Conservation (phyloP, 2,888 invertebrate genomes). For the Camptogramma bilineatum region DNA sequence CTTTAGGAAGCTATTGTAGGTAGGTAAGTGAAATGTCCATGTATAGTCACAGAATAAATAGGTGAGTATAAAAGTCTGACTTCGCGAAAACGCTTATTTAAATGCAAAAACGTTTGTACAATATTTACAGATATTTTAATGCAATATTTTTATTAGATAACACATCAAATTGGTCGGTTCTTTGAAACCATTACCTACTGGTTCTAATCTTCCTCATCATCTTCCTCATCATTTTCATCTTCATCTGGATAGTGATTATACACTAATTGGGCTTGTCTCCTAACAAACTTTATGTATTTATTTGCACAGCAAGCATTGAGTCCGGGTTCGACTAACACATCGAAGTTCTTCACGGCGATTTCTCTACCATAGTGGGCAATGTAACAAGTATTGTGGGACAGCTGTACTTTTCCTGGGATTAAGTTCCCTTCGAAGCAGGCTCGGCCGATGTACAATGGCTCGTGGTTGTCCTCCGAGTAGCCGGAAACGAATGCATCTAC, state of each 20-base stretch:
- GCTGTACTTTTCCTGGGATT: constrained; percentile 32
- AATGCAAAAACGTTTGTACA: background rate
- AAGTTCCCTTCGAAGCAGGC: background rate
- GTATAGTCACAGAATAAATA: no score
- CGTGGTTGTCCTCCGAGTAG: constrained; percentile 19
- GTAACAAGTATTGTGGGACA: constrained; percentile 26
- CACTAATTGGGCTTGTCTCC: background rate
- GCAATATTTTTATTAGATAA: background rate
- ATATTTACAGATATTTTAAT: background rate
- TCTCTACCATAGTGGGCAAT: constrained; percentile 15
- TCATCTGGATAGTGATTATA: background rate
- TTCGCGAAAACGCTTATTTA: no score
- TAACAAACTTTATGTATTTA: background rate
- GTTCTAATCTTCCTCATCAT: constrained; percentile 20
- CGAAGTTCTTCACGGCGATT: constrained; percentile 16
- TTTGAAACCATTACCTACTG: background rate
- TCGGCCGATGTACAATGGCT: constrained; percentile 28
- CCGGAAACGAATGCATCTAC: constrained; percentile 22
- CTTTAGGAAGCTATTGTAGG: no score
- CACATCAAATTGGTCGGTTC: background rate
- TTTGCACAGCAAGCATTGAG: constrained; percentile 14
- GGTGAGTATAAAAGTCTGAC: no score
- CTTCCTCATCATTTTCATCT: constrained; percentile 33
- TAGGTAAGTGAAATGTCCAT: no score
- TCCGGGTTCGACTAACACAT: constrained; percentile 21